Evolutionary conservation across 2,113 vertebrate species (phyloP).

Genomic region (Dendropsophus ebraccatus): DNA sequence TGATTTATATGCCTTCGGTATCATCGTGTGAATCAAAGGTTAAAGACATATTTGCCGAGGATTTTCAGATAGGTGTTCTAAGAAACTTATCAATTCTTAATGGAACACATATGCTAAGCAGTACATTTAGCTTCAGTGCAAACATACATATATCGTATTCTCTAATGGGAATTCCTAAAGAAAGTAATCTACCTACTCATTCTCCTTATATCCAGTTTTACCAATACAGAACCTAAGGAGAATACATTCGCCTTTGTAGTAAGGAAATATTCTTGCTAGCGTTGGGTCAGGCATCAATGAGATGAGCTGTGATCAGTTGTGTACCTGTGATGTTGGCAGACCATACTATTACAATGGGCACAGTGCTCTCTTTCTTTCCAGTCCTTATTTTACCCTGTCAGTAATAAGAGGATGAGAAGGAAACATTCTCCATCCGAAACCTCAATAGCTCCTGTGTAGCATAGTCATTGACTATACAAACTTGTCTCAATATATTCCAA

Average conservation of each 20-base stretch:
- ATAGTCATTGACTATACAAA: no score
- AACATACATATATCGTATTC: background rate
- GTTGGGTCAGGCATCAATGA: background rate
- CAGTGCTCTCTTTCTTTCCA: background rate
- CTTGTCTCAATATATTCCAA: no score
- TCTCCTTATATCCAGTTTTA: background rate
- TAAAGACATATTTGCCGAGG: background rate
- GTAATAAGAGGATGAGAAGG: background rate
- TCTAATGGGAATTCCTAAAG: background rate
- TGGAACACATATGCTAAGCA: background rate
- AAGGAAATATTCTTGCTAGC: background rate
- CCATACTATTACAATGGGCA: background rate
- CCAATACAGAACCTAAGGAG: background rate
- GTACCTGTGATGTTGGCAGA: background rate
- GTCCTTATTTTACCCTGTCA: background rate
- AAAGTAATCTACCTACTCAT: background rate
- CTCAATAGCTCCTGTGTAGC: background rate
- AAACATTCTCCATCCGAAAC: no score
- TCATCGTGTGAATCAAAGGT: background rate
- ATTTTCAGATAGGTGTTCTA: background rate
- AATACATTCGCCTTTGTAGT: no score
- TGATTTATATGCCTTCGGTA: conserved; percentile 30
- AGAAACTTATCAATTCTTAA: conserved; percentile 6
- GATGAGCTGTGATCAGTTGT: background rate
- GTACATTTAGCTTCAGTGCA: background rate